Base-by-base conservation (phyloP, 2,797 vertebrate species). In the Anableps anableps region DNA sequence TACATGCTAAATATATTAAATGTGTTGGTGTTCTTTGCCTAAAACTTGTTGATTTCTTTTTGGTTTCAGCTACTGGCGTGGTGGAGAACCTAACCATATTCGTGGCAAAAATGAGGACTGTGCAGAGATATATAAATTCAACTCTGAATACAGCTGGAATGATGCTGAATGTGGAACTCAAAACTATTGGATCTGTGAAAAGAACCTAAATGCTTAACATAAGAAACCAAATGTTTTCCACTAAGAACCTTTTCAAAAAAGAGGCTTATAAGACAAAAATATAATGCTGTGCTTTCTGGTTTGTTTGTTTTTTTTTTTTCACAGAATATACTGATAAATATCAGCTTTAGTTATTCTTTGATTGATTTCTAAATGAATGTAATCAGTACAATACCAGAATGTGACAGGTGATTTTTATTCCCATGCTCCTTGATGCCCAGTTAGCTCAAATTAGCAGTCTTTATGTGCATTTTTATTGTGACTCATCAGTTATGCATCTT, bases 31-130 rank as follows among this genome's bases (percentile, higher is more conserved):
- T 50, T 68, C 21, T 62, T 51, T 73, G 29, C 7, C 70, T 36
- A 68, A 5, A 41, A 31, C 4, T 45, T 75, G 14, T 75, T 75
- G 16, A 43, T 29, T 55, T 76, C 43, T 70, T 31, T 51, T 9
- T 51, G 13, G 11, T 86, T 89, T 79, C 68, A 91, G 90, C 26
- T 87, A 82, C 85, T 89, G 90, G 86, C 4, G 0, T 1, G 0
- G 0, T 0, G 29, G 17, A 2, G 81, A 85, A 47, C 88, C 83
- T 2, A 85, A 79, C 2, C 34, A 34, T 23, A 66, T 26, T 50
- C 2, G 26, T 8, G 29, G 21, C 36, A 76, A 9, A 60, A 19
- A 13, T 23, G 79, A 86, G 76, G 11, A 47, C 2, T 86, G 81
- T 10, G 84, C 29, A 7, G 66, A 83, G 53, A 70, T 48, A 16